Evolutionary conservation across 1,140 invertebrate genomes (phyloP).

Genomic region (Forficula auricularia): DNA sequence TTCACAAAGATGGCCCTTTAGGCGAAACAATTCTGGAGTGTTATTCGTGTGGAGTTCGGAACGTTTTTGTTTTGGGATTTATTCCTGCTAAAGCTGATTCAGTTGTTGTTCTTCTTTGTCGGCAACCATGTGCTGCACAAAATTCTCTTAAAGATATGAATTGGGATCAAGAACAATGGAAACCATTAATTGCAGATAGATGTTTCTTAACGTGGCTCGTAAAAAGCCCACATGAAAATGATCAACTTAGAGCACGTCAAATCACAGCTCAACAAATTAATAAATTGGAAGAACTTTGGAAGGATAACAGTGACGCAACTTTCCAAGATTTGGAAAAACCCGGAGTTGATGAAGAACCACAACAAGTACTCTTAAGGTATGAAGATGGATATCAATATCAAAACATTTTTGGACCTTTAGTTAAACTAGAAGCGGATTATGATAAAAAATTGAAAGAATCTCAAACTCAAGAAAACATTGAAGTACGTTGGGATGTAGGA

Average conservation of each 20-base stretch:
- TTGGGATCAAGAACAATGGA: slow-evolving; percentile 98
- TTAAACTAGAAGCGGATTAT: slow-evolving; percentile 96
- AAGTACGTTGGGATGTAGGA: slow-evolving; percentile 95
- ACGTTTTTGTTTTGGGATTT: slow-evolving; percentile 96
- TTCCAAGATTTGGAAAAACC: slow-evolving; percentile 96
- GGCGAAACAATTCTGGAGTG: slow-evolving; percentile 97
- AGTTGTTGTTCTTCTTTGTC: slow-evolving; percentile 92
- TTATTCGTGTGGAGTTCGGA: slow-evolving; percentile 93
- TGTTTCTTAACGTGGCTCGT: slow-evolving; percentile 93
- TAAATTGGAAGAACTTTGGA: slow-evolving; percentile 96
- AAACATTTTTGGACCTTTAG: slow-evolving; percentile 93
- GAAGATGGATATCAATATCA: slow-evolving; percentile 99
- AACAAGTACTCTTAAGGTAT: slow-evolving; percentile 82
- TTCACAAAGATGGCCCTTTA: slow-evolving; percentile 91
- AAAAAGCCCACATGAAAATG: slow-evolving; percentile 87
- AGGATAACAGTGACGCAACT: slow-evolving; percentile 92
- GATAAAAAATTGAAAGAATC: slow-evolving; percentile 96
- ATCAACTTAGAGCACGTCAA: slow-evolving; percentile 84
- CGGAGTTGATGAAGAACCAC: slow-evolving; percentile 90
- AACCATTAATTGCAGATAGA: slow-evolving; percentile 89
- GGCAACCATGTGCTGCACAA: slow-evolving; percentile 94
- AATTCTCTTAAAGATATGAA: slow-evolving; percentile 96
- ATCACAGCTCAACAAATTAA: slow-evolving; percentile 94
- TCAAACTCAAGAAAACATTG: slow-evolving; percentile 95
- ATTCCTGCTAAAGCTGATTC: slow-evolving; percentile 98